phyloP scores from a whole-genome alignment of 2,113 vertebrate genomes.

The Leuciscus idus region DNA sequence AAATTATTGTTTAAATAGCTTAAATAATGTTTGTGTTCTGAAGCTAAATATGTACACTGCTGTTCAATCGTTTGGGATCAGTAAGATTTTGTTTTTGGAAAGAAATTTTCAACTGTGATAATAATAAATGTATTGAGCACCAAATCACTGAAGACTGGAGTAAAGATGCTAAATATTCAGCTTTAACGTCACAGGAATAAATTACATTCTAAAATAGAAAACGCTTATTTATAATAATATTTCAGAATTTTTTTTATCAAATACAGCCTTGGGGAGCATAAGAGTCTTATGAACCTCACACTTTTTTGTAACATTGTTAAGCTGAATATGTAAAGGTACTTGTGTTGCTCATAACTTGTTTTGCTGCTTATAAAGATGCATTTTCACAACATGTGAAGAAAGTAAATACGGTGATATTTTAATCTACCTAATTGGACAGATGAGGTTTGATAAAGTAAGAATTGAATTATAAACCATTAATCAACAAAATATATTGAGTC shows the following conservation, averaged over 20 bases:
- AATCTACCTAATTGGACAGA: not conserved
- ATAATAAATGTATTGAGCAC: not conserved
- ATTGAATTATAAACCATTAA: not conserved
- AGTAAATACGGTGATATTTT: not conserved
- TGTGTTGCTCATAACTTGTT: not conserved
- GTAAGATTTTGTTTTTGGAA: not conserved
- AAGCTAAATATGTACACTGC: not conserved
- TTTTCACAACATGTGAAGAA: constrained; percentile 8
- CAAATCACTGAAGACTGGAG: not conserved
- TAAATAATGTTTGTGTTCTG: not conserved
- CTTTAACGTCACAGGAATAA: not conserved
- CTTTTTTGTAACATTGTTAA: not conserved
- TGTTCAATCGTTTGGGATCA: not conserved
- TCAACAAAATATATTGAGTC: not conserved
- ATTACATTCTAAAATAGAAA: not conserved
- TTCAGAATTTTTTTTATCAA: not conserved
- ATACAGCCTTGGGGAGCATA: not conserved
- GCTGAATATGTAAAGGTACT: not conserved
- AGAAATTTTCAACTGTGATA: not conserved
- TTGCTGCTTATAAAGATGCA: not conserved
- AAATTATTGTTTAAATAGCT: not conserved
- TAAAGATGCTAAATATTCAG: not conserved
- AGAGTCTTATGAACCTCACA: not conserved
- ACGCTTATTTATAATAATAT: not conserved
- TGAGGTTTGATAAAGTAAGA: not conserved